Evolutionary conservation across 1,140 invertebrate genomes (phyloP).

Genomic region (Drosophila sucinea): DNA sequence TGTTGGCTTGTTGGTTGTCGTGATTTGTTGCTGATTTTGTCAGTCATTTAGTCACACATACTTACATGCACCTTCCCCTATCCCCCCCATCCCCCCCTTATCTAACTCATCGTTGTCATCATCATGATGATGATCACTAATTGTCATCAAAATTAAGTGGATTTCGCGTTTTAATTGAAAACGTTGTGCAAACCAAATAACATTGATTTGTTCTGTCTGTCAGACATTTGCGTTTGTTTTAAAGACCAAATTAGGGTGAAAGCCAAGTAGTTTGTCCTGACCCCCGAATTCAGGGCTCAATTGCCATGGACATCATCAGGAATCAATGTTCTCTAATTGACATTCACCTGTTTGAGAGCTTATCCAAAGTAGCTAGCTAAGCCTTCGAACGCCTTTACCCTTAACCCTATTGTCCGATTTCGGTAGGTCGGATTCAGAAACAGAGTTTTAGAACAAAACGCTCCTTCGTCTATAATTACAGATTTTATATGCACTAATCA

Average conservation of each 20-base stretch:
- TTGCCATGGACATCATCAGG: slow-evolving; percentile 30
- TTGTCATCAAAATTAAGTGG: slow-evolving; percentile 81
- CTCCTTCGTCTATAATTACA: background rate
- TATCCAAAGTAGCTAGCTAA: background rate
- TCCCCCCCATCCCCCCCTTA: background rate
- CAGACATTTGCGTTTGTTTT: slow-evolving; percentile 39
- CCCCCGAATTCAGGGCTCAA: slow-evolving; percentile 12
- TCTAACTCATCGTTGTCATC: background rate
- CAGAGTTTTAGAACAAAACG: no score
- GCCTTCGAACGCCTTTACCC: background rate
- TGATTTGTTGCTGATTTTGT: slow-evolving; percentile 82
- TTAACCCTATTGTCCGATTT: background rate
- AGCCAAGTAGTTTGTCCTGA: slow-evolving; percentile 18
- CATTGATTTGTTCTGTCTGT: slow-evolving; percentile 19
- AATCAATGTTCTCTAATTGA: slow-evolving; percentile 59
- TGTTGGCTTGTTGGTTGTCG: slow-evolving; percentile 68
- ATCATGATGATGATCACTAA: slow-evolving; percentile 58
- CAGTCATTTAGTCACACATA: slow-evolving; percentile 70
- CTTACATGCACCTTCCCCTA: background rate
- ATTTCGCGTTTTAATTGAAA: slow-evolving; percentile 78
- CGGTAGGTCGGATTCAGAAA: no score
- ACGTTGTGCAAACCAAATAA: slow-evolving; percentile 39
- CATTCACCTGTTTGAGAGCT: slow-evolving; percentile 7
- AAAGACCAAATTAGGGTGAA: slow-evolving; percentile 56
- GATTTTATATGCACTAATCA: background rate